Conservation (phyloP, 2,888 invertebrate genomes). For the Aleiodes testaceus region DNA sequence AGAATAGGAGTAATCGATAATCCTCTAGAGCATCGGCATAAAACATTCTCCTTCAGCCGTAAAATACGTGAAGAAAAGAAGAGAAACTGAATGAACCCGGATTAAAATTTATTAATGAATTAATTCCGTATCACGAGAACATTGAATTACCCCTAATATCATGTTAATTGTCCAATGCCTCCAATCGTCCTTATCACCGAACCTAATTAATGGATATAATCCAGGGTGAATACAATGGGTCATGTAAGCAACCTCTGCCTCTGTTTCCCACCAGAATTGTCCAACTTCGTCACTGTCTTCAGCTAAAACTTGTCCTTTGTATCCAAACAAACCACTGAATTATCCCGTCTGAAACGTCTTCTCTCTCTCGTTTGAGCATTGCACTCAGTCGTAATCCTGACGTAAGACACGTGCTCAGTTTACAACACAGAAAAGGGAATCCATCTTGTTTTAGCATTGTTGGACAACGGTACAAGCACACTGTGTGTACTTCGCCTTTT, state of each 20-base stretch:
- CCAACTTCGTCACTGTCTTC: conserved; percentile 21
- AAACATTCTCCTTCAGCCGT: neutral
- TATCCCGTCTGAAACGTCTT: neutral
- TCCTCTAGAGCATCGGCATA: neutral
- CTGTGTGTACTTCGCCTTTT: neutral
- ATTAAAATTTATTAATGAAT: neutral
- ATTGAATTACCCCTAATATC: neutral
- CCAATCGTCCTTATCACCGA: conserved; percentile 1
- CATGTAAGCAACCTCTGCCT: neutral
- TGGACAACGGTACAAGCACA: neutral
- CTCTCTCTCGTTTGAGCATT: no score
- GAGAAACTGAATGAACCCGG: neutral
- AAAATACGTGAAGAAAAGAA: neutral
- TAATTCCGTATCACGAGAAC: no score
- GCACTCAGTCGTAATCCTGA: neutral
- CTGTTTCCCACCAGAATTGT: conserved; percentile 3
- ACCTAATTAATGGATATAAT: conserved; percentile 23
- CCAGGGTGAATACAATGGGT: conserved; percentile 1
- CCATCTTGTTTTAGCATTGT: conserved; percentile 11
- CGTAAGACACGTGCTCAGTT: conserved; percentile 2
- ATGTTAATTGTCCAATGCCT: conserved; percentile 8
- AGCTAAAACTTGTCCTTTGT: conserved; percentile 21
- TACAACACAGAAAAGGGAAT: neutral
- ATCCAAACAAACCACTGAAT: conserved; percentile 1
- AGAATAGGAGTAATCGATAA: neutral